Conservation (phyloP, 2,113 vertebrate genomes). For the Leptosomus discolor region DNA sequence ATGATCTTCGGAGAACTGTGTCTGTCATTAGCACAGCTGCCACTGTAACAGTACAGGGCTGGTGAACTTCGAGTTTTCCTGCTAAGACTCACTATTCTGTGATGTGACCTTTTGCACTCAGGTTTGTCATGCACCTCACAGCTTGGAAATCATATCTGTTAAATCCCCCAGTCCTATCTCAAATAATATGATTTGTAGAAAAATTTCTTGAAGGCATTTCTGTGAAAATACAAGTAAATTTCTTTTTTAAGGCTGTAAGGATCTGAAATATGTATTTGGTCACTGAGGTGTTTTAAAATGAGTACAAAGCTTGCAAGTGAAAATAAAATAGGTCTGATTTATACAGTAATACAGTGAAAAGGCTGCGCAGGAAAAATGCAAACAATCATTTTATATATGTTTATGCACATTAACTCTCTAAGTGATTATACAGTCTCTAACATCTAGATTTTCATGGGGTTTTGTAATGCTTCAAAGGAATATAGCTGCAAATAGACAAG, state of each 20-base stretch:
- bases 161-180: background rate
- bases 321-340: conserved; percentile 40
- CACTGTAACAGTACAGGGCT: background rate
- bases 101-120: background rate
- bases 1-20: background rate
- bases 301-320: background rate
- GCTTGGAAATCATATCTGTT: background rate
- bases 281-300: background rate
- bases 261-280: background rate
- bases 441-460: background rate
- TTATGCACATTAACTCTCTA: conserved; percentile 46
- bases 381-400: conserved; percentile 17
- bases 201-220: background rate
- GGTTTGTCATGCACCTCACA: background rate
- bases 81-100: background rate
- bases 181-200: background rate
- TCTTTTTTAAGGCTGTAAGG: background rate
- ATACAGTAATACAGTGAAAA: conserved; percentile 23
- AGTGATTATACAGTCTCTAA: conserved; percentile 16
- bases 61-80: background rate
- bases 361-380: background rate
- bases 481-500: background rate
- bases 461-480: conserved; percentile 35
- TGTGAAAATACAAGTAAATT: background rate
- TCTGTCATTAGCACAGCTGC: background rate